Base-by-base conservation (phyloP, 2,797 vertebrate species). In the Cetoscarus ocellatus region DNA sequence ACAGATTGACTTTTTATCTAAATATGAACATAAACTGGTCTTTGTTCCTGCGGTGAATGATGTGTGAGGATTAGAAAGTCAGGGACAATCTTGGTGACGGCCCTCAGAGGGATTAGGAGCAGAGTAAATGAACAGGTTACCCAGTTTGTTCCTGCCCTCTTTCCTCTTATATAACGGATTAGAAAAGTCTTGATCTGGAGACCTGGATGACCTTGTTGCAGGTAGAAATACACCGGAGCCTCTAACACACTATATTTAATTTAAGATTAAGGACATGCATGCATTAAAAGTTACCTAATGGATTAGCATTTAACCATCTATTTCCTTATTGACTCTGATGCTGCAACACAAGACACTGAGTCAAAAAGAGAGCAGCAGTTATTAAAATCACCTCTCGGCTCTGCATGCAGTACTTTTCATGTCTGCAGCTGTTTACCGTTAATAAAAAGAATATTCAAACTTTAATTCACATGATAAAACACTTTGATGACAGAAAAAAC, bases 91-190 rank as follows among this genome's bases (percentile, higher is more conserved):
- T 54, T 68, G 70, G 19, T 13, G 9, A 34, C 49, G 35, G 47
- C 7, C 6, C 67, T 62, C 39, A 65, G 66, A 15, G 51, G 85
- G 88, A 92, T 93, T 91, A 90, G 56, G 62, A 70, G 6, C 67
- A 70, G 56, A 67, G 77, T 40, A 55, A 62, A 70, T 44, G 65
- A 78, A 35, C 84, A 84, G 62, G 79, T 84, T 74, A 84, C 70
- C 75, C 68, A 80, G 7, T 76, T 70, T 86, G 44, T 58, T 45
- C 77, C 54, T 80, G 82, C 34, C 88, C 80, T 89, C 67, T 55
- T 88, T 91, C 44, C 76, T 84, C 84, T 94, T 94, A 91, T 78
- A 88, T 93, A 94, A 93, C 58, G 54, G 85, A 88, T 91, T 87
- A 88, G 80, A 48, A 34, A 61, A 76, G 74, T 75, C 58, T 70